Evolutionary conservation across 2,797 vertebrate species (phyloP), one percentile per base, ranked within the genome.

Genomic region (Microhierax caerulescens): DNA sequence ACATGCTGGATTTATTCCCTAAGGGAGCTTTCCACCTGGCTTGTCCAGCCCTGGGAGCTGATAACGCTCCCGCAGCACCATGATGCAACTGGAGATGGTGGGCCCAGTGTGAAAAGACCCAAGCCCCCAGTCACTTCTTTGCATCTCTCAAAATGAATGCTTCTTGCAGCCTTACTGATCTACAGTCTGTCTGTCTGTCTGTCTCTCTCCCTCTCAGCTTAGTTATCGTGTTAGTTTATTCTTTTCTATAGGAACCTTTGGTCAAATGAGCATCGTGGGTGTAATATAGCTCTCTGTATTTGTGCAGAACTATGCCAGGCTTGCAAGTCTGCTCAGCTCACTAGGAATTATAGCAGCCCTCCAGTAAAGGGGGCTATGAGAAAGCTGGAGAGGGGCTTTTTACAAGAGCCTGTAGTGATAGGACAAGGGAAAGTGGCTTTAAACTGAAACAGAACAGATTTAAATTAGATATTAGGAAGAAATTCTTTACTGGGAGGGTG

Each of bases 51-150:
- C 9, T 70, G 32, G 47, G 32, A 14, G 19, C 3, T 67, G 37
- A 32, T 34, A 78, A 65, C 7, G 4, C 7, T 57, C 47, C 30
- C 18, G 39, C 23, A 24, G 30, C 32, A 53, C 11, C n/a, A 23
- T 0, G 0, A 11, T 0, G 4, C 25, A 51, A 72, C 2, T 10
- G 32, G 47, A 77, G 50, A 34, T 14, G 5, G 4, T 18, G n/a
- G 21, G 41, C 4, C 36, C 32, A 18, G 45, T 39, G 20, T 39
- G 69, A 69, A 60, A 48, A 50, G 22, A 2, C 59, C 10, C 70
- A 37, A 84, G 34, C 2, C 2, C 16, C 4, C 10, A 5, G 3
- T 6, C 6, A 34, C 4, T 20, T 5, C 63, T 34, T 50, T 10
- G 13, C 4, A 21, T 4, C 13, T 34, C 67, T 10, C 36, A 45